Conservation (phyloP, 2,797 vertebrate genomes). For the Amniataba percoides region DNA sequence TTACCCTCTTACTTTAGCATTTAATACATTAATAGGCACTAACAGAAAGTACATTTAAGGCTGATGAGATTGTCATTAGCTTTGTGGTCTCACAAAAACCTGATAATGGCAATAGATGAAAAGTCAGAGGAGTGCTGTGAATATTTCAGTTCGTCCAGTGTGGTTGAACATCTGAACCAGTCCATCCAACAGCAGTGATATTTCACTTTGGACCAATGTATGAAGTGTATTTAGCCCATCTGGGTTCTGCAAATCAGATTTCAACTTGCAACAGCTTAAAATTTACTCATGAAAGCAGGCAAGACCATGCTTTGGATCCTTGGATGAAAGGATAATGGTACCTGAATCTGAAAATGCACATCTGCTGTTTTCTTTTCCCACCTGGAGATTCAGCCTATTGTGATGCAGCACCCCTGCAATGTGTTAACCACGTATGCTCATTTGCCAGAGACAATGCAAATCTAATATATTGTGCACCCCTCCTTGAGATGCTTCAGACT, state of each 20-base stretch:
- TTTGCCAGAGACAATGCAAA: slow-evolving; percentile 34
- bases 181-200: background rate
- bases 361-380: slow-evolving; percentile 58
- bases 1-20: background rate
- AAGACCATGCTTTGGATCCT: slow-evolving; percentile 29
- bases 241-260: slow-evolving; percentile 12
- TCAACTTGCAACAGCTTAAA: slow-evolving; percentile 18
- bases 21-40: background rate
- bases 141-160: background rate
- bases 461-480: slow-evolving; percentile 6
- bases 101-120: background rate
- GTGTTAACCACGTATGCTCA: slow-evolving; percentile 26
- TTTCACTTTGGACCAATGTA: background rate
- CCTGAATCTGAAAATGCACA: slow-evolving; percentile 34
- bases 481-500: slow-evolving; percentile 35
- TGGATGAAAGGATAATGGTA: slow-evolving; percentile 10
- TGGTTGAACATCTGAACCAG: background rate
- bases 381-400: slow-evolving; percentile 30
- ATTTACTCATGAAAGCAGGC: slow-evolving; percentile 25
- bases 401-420: slow-evolving; percentile 7
- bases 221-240: background rate
- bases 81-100: background rate
- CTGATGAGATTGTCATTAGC: background rate
- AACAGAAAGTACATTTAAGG: background rate
- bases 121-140: background rate